Conservation (phyloP, 2,113 vertebrate species). For the Cochlearius cochlearius region DNA sequence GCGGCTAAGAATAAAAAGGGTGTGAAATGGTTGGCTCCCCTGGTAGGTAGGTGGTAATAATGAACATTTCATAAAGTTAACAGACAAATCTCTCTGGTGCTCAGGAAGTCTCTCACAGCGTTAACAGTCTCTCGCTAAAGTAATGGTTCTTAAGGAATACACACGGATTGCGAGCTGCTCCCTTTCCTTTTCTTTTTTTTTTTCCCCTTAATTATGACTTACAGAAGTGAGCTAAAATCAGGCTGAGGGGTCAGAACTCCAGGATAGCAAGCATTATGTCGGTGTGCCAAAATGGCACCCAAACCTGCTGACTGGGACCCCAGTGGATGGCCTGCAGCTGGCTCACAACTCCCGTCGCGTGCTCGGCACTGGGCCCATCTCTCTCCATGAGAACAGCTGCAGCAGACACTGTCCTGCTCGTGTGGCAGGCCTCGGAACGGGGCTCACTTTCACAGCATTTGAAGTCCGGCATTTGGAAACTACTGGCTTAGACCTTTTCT, state of each 20-base stretch:
- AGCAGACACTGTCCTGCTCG: not conserved
- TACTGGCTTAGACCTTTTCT: not conserved
- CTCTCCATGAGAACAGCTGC: not conserved
- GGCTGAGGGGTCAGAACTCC: not conserved
- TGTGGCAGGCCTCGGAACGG: not conserved
- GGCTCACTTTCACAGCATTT: not conserved
- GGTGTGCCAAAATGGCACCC: not conserved
- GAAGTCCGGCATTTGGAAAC: not conserved
- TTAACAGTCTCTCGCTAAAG: not conserved
- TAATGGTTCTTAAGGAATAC: not conserved
- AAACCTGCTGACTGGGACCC: not conserved
- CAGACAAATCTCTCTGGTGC: not conserved
- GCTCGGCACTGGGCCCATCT: rapidly evolving
- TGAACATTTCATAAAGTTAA: constrained; percentile 50
- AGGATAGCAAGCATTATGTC: not conserved
- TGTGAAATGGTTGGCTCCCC: constrained; percentile 19
- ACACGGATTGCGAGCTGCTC: not conserved
- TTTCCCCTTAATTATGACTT: not conserved
- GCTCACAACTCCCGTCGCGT: not conserved
- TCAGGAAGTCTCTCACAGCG: not conserved
- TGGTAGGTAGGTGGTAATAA: constrained; percentile 50
- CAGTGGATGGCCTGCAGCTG: not conserved
- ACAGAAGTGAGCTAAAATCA: not conserved
- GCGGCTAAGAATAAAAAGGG: constrained; percentile 55
- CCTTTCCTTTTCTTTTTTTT: not conserved